Percentiles rank a stretch among this genome's conserved stretches.
These are phyloP conservation scores for Heliopora coerulea DNA, from an alignment of 92 coral and sea anemone species.

Conservation along the genomic window DNA sequence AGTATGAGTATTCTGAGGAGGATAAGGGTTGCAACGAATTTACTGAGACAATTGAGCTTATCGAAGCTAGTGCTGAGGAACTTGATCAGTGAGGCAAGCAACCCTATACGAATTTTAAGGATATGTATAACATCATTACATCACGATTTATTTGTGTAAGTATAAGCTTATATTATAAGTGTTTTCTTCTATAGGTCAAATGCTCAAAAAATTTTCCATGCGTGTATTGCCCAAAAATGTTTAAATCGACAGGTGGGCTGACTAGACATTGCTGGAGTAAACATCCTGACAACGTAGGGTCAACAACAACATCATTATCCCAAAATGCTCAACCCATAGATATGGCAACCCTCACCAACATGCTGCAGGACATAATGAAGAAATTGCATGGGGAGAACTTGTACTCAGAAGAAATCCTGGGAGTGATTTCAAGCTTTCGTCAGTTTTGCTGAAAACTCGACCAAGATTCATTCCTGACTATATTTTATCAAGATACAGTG, in stretches of 20 bases:
- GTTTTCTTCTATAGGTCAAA: neutral
- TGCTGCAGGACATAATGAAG: neutral
- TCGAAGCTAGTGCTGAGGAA: slow-evolving; percentile 1
- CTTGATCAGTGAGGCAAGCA: slow-evolving; percentile 1
- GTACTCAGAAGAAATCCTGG: slow-evolving; percentile 3
- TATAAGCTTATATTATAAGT: too few relatives aligned
- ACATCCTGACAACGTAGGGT: neutral
- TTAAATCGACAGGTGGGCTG: slow-evolving; percentile 14
- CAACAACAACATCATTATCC: neutral
- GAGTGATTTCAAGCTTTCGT: neutral
- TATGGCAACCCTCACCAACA: neutral
- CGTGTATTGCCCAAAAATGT: slow-evolving; percentile 3
- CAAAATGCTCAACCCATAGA: neutral
- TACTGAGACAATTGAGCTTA: neutral
- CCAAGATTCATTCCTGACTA: slow-evolving; percentile 17
- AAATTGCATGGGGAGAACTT: slow-evolving; percentile 11
- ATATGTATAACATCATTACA: neutral
- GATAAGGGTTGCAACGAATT: neutral
- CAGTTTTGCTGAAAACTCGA: slow-evolving; percentile 1
- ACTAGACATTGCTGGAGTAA: slow-evolving; percentile 23
- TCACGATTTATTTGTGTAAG: neutral
- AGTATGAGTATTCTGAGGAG: too few relatives aligned
- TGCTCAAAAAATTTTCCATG: slow-evolving; percentile 2
- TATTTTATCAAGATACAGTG: slow-evolving; percentile 7
- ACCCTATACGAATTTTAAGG: neutral